Percentiles rank a stretch among this genome's conserved stretches.
phyloP scores from a whole-genome alignment of 2,797 vertebrate species.

The Muscicapa comitata region DNA sequence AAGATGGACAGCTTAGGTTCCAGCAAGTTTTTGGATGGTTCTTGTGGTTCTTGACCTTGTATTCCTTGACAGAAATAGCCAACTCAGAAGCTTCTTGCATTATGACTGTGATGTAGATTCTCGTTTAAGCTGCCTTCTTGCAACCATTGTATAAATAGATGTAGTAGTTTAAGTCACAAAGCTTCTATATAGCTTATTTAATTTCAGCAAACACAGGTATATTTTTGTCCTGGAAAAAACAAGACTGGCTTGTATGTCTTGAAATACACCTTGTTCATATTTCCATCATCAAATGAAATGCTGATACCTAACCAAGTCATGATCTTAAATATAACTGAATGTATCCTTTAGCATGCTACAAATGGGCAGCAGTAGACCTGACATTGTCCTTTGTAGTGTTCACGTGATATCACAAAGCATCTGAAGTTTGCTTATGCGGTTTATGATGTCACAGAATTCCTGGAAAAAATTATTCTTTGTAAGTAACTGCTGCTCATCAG shows the following conservation, averaged over 20 bases:
- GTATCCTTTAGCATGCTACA: not conserved
- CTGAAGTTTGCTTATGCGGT: slow-evolving; percentile 12
- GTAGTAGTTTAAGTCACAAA: not conserved
- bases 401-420: not conserved
- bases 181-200: not conserved
- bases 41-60: not conserved
- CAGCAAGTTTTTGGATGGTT: not conserved
- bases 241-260: not conserved
- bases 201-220: not conserved
- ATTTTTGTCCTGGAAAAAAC: not conserved
- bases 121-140: not conserved
- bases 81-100: not conserved
- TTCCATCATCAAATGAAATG: not conserved
- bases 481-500: slow-evolving; percentile 33
- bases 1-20: not conserved
- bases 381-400: slow-evolving; percentile 15
- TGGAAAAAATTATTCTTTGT: slow-evolving; percentile 45
- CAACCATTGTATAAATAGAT: not conserved
- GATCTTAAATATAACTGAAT: not conserved
- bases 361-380: not conserved
- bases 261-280: not conserved
- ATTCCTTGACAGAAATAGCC: not conserved
- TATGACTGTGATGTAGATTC: not conserved
- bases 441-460: slow-evolving; percentile 42
- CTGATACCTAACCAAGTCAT: not conserved